phyloP scores from a whole-genome alignment of 2,113 vertebrate species.

The Emydocephalus ijimae region DNA sequence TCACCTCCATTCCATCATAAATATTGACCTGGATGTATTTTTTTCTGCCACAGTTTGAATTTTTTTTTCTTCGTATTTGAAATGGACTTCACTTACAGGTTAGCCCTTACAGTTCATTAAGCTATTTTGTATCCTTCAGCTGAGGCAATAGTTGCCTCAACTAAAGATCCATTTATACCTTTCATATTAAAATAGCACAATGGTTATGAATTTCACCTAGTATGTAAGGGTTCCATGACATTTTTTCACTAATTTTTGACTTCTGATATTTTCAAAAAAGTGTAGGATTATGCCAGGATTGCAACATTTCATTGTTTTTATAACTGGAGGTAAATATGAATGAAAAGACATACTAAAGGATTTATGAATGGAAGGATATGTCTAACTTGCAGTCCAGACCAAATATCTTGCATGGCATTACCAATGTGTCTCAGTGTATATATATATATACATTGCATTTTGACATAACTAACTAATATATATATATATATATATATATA shows the following conservation, averaged over 20 bases:
- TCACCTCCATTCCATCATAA: background rate
- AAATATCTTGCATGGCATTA: background rate
- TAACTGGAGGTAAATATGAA: background rate
- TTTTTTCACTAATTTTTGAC: background rate
- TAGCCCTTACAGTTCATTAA: background rate
- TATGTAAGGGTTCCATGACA: background rate
- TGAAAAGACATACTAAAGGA: background rate
- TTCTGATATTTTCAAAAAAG: background rate
- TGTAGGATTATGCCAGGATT: background rate
- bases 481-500: no score
- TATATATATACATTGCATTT: no score
- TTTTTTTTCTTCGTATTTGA: background rate
- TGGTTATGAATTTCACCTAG: background rate
- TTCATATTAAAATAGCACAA: background rate
- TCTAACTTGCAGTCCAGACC: background rate
- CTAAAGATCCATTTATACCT: background rate
- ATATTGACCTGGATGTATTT: background rate
- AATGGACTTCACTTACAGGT: background rate
- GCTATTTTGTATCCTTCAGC: background rate
- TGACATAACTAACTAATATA: no score
- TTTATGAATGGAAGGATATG: no score
- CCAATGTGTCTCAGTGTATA: background rate
- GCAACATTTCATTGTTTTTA: background rate
- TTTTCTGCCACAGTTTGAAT: background rate
- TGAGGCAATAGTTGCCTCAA: background rate